Base-by-base conservation (phyloP, 2,797 vertebrate genomes). In the Centropyge bicolor region DNA sequence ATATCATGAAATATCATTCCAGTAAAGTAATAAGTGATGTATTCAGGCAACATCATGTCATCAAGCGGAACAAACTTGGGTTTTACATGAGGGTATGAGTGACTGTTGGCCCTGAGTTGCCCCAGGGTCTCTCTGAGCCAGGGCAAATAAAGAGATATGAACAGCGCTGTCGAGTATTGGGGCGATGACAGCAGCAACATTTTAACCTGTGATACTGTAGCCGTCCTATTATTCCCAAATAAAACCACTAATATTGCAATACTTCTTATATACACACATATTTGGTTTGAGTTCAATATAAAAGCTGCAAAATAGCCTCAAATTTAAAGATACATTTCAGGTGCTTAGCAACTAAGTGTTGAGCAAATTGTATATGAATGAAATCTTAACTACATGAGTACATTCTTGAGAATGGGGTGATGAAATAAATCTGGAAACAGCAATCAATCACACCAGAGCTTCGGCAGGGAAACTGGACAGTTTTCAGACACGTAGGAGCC, bases 401-500 rank as follows among this genome's bases (percentile, higher is more conserved):
- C 82, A 81, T 85, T 81, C 88, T 83, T 88, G 76, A 88, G 90
- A 93, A 82, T 66, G 81, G 85, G 78, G 90, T 86, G 92, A 92
- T 91, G 90, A 93, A 92, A 90, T 90, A 88, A 93, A 92, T 90
- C 90, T 94, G 94, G 94, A 94, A 95, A 92, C 81, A 19, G 83
- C 89, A 88, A 94, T 95, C 94, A 93, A 94, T 95, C 94, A 94
- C 81, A 82, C 64, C 78, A 46, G 82, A 88, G 90, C 91, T 93
- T 88, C 88, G 67, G 93, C 51, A 46, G 89, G 91, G 92, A 93
- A 93, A 93, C 88, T 90, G 93, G 90, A 94, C 88, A 56, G 83
- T 92, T 94, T 95, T 94, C 94, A 95, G 94, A 95, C 92, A 82
- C 84, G 63, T 91, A 91, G 95, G 95, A 95, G 95, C 94, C 93